Evolutionary conservation across 2,797 vertebrate genomes (phyloP).

Genomic region (Hemibagrus guttatus): DNA sequence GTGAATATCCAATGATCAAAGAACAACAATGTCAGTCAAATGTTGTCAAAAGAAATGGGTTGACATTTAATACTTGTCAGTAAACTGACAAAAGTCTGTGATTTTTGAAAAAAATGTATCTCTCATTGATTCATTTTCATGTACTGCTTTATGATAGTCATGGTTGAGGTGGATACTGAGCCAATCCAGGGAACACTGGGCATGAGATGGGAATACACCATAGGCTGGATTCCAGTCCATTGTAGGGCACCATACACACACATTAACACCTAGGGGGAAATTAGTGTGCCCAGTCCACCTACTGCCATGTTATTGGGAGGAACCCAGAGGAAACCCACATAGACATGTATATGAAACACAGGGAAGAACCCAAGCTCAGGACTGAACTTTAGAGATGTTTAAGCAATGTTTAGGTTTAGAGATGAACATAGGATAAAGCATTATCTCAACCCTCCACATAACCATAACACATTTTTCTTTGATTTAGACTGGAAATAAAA

Average conservation of each 20-base stretch:
- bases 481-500: neutral
- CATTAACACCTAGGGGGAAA: too few relatives aligned
- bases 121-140: neutral
- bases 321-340: neutral
- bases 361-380: neutral
- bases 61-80: neutral
- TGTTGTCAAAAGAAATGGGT: neutral
- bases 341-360: neutral
- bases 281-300: neutral
- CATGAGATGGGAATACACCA: neutral
- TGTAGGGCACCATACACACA: too few relatives aligned
- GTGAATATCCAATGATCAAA: neutral
- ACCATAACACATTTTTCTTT: neutral
- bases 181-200: neutral
- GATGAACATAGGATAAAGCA: neutral
- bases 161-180: neutral
- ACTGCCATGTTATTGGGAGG: neutral
- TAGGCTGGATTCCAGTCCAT: neutral
- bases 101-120: neutral
- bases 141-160: neutral
- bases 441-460: neutral
- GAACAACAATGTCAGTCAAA: neutral
- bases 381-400: too few relatives aligned
- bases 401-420: too few relatives aligned
- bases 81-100: neutral